Evolutionary conservation across 2,113 vertebrate species (phyloP).

Genomic region (Chiloscyllium plagiosum): DNA sequence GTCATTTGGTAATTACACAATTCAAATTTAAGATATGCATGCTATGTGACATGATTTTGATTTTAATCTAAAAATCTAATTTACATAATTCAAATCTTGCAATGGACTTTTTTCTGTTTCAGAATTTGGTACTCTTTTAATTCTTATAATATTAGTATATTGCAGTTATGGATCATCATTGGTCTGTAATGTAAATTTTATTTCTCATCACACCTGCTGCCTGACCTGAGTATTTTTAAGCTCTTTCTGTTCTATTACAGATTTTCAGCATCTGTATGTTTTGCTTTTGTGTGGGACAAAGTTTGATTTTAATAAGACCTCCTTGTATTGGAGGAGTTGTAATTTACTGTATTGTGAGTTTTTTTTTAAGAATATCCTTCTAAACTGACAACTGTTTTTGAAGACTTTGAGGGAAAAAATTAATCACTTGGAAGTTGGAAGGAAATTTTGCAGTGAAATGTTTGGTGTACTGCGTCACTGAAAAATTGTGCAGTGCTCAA

Average conservation of each 20-base stretch:
- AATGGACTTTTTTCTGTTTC: background rate
- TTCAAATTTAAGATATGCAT: background rate
- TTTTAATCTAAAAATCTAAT: background rate
- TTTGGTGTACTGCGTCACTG: background rate
- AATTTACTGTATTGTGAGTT: background rate
- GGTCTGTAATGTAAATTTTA: background rate
- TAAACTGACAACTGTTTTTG: background rate
- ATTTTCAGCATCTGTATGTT: background rate
- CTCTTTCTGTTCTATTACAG: background rate
- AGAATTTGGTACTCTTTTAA: background rate
- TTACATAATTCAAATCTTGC: background rate
- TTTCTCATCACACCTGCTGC: background rate
- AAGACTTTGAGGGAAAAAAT: background rate
- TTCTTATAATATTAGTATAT: background rate
- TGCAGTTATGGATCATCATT: background rate
- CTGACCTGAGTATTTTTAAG: background rate
- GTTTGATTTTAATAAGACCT: background rate
- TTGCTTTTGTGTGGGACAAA: background rate
- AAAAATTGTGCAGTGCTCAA: slow-evolving; percentile 15
- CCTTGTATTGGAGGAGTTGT: background rate
- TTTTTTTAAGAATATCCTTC: background rate
- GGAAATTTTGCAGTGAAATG: background rate
- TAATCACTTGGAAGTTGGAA: background rate
- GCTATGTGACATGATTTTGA: background rate
- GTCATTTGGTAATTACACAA: background rate